Evolutionary conservation across 2,113 vertebrate species (phyloP), one percentile per base, ranked within the genome.

Genomic region (Spea multiplicata): DNA sequence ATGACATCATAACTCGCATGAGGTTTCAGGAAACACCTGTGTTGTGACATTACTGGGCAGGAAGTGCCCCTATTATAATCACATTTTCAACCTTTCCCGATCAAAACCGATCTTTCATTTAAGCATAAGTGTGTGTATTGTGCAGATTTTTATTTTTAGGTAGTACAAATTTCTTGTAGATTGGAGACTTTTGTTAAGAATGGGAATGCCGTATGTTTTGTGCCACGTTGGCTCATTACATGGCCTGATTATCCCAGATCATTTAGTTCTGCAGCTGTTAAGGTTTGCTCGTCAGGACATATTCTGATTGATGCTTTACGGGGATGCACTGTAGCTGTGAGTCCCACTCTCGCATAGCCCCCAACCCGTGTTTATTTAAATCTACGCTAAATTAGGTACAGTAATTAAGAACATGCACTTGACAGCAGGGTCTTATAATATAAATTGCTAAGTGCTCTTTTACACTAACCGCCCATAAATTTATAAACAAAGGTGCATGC

Each of bases 181-280:
- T 64, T 7, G 49, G 59, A 44, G 44, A 74, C 46, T 48, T 64
- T 74, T 65, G 30, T 30, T 30, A 30, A 30, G 30, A 30, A 30
- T 30, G 50, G 46, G 62, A 17, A 65, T 14, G 5, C 74, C 48
- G 62, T 57, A 50, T 76, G 65, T 17, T 57, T 46, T 57, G 65
- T 47, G 74, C 50, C 17, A 76, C 17, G 65, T 68, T 57, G 44
- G 65, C 74, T 57, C 65, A 57, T 46, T 62, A 74, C 46, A 75
- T 47, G 49, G 59, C 61, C 48, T 75, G 64, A 66, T 50, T 75
- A 66, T 65, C 47, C 61, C 73, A 66, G 62, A 67, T 62, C 65
- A 67, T 76, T 76, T 76, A 68, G 64, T 45, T 30, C 50, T 55
- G 57, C 74, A 76, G 74, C 50, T 76, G 74, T 68, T 76, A 46